Evolutionary conservation across 1,140 invertebrate genomes (phyloP), one percentile per base, ranked within the genome.

Genomic region (Lepidotrigona ventralis): DNA sequence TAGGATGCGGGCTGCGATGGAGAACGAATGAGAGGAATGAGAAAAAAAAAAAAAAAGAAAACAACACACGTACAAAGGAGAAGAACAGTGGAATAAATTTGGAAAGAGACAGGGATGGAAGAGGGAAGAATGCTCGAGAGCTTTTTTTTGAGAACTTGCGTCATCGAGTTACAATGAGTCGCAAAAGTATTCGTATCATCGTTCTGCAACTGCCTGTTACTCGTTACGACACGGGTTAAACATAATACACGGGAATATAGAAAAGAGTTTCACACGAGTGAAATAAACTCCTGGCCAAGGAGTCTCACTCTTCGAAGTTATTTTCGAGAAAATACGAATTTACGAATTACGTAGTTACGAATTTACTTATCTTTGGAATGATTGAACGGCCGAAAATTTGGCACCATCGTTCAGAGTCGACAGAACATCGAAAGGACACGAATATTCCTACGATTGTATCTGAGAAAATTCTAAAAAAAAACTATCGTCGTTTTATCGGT

Each of bases 1-100:
- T 80, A 84, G 84, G 86, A 87, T 85, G 86, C 80, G 80, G 87
- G 79, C 33, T 19, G 86, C 77, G 64, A 60, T 54, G 72, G 85
- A 81, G 64, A 85, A 79, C 68, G 79, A 85, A 87, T 51, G 87
- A 33, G 82, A 80, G 76, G 81, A 81, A 82, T 75, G 77, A 78
- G 81, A 80, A 79, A 69, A 9, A n/a, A 17, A 15, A n/a, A 64
- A 26, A 33, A n/a, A 29, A 64, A 17, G 63, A 64, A 63, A 21
- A 8, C 6, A 9, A 46, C n/a, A 11, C n/a, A n/a, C 1, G 63
- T 19, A 15, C 26, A 15, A 15, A 60, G 58, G 2, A 19, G 63
- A 29, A 56, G 69, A 26, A 63, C 14, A 56, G 26, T 23, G 39
- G 33, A 33, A 63, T 12, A 39, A 63, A 33, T 21, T 75, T 12